Percentiles rank a stretch among this genome's conserved stretches.
These are phyloP conservation scores for Gadus macrocephalus DNA, from an alignment of 2,113 vertebrate genomes.

Conservation along the genomic window DNA sequence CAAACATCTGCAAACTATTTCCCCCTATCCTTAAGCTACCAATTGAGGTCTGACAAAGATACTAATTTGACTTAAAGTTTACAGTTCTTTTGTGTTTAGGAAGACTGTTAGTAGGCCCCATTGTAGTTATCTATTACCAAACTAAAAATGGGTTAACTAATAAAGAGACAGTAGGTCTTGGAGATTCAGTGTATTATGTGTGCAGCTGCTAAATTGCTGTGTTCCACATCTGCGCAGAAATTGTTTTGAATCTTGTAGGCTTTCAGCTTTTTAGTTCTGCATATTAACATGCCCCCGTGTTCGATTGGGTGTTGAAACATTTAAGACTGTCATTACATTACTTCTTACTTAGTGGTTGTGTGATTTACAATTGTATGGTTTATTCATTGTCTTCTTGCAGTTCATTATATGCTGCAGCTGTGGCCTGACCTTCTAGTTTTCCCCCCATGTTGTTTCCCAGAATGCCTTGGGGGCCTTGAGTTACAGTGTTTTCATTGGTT, in stretches of 20 bases:
- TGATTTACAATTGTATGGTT: slow-evolving; percentile 37
- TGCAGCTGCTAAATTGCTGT: neutral
- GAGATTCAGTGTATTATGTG: slow-evolving; percentile 1
- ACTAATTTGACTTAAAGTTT: neutral
- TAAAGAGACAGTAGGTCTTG: neutral
- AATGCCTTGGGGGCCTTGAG: slow-evolving; percentile 29
- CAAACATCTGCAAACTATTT: slow-evolving; percentile 17
- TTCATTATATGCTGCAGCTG: slow-evolving; percentile 31
- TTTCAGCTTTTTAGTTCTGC: slow-evolving; percentile 13
- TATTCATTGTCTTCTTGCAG: slow-evolving; percentile 29
- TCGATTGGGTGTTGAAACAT: slow-evolving; percentile 3
- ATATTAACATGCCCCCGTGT: neutral
- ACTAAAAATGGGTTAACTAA: neutral
- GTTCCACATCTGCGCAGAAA: neutral
- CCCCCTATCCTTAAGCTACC: neutral
- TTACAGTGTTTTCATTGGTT: slow-evolving; percentile 31
- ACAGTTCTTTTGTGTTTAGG: neutral
- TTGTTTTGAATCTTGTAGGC: neutral
- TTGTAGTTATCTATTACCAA: slow-evolving; percentile 1
- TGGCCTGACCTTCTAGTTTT: slow-evolving; percentile 32
- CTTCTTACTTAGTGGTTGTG: slow-evolving; percentile 33
- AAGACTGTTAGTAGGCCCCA: neutral
- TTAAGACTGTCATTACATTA: slow-evolving; percentile 17
- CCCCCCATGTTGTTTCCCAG: slow-evolving; percentile 45
- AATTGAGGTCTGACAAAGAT: neutral